Base-by-base conservation (phyloP, 30 jellyfish, hydroid and myxozoan species). In the Aurelia aurita complex sp. Pacific region DNA sequence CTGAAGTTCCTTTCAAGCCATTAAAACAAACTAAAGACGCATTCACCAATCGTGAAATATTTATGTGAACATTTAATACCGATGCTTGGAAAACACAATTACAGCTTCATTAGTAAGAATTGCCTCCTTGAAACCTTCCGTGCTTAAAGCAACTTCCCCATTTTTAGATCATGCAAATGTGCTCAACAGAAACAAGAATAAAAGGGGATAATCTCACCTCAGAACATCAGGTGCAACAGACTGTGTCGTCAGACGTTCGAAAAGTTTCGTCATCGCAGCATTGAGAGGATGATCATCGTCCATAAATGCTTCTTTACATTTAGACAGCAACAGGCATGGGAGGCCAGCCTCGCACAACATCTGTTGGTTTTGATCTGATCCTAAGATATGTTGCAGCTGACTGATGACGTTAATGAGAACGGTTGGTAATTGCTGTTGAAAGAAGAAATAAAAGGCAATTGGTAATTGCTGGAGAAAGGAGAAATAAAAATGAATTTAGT, bases 201-300 rank as follows among this genome's bases (percentile, higher is more conserved):
- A 52, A 23, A 29, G 15, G 35, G 50, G 5, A 43, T 16, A 71
- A 55, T 52, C 79, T 3, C 65, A 94, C 99, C 99, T 79, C 23
- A 94, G 64, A 38, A 94, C 97, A 64, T 81, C 88, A 3, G 99
- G 96, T 63, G 87, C 81, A 55, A 94, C 64, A 7, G 99, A 94
- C 69, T 94, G 99, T 42, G 96, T 64, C 61, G 99, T 97, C 61
- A 94, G 91, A 23, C 99, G 62, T 73, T 94, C 99, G 71, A 94
- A 94, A 17, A 94, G 29, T 74, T 89, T 94, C 43, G 97, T 89
- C 51, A 87, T 87, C 3, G 97, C 87, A 13, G 97, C 91, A 85
- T 94, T 94, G 19, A 94, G 64, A 51, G 96, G 97, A 63, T 94
- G 97, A 36, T 74, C 89, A 15, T 94, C 99, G 69, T 88, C 96